Conservation (phyloP, 2,888 invertebrate genomes). For the Ophion ellenae region DNA sequence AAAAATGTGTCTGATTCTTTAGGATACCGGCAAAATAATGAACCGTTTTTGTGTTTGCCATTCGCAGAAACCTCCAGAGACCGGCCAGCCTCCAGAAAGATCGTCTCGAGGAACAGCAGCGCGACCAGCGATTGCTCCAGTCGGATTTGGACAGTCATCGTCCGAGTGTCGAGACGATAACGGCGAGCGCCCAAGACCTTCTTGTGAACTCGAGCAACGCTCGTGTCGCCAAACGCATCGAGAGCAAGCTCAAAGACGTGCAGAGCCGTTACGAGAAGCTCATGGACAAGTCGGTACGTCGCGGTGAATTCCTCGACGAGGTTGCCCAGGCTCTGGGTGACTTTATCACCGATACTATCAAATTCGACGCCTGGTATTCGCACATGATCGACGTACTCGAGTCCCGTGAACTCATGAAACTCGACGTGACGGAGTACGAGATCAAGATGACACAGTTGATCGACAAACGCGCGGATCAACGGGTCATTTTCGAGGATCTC, state of each 20-base stretch:
- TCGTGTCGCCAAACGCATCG: slow-evolving; percentile 94
- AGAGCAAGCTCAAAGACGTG: slow-evolving; percentile 94
- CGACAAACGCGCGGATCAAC: slow-evolving; percentile 86
- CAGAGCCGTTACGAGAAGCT: slow-evolving; percentile 94
- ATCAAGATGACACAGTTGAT: slow-evolving; percentile 86
- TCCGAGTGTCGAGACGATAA: slow-evolving; percentile 92
- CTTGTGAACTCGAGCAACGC: slow-evolving; percentile 93
- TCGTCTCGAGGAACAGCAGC: slow-evolving; percentile 94
- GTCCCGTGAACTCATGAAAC: slow-evolving; percentile 88
- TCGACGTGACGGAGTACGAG: slow-evolving; percentile 88
- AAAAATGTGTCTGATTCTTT: background rate
- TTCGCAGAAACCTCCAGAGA: slow-evolving; percentile 87
- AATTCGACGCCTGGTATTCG: slow-evolving; percentile 89
- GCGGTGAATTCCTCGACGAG: slow-evolving; percentile 93
- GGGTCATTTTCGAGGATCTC: slow-evolving; percentile 89
- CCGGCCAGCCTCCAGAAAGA: slow-evolving; percentile 95
- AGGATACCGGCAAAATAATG: background rate
- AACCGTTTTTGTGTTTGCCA: background rate
- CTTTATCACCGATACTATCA: slow-evolving; percentile 80
- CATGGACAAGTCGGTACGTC: slow-evolving; percentile 90
- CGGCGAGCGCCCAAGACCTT: slow-evolving; percentile 91
- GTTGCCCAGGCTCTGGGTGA: slow-evolving; percentile 86
- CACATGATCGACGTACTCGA: slow-evolving; percentile 91
- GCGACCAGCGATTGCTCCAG: slow-evolving; percentile 93
- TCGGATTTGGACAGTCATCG: slow-evolving; percentile 94